Evolutionary conservation across 2,888 invertebrate species (phyloP), one percentile per base, ranked within the genome.

Genomic region (Aleiodes leptofemur): DNA sequence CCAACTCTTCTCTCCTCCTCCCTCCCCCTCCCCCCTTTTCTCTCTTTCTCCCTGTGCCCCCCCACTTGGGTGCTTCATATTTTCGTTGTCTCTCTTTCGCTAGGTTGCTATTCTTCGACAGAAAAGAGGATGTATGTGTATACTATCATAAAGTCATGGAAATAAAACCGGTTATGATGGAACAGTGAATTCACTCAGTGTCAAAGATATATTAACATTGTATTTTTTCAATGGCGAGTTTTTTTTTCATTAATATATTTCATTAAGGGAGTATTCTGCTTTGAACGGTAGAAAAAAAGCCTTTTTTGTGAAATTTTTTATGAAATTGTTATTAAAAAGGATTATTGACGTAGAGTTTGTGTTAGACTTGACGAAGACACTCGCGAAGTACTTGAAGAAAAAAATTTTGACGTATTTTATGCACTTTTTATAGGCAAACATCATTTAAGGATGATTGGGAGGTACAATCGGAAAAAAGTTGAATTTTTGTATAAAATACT

Each of bases 61-160:
- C 72, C 74, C 73, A 70, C 16, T 23, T 57, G 61, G 69, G 55
- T 51, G 50, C 70, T 69, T 72, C 75, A 59, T 74, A 71, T 72
- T 69, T 59, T 53, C 61, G 34, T 69, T 70, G 31, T 70, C 73
- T 51, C 57, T 78, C 78, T 78, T 81, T 78, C 76, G 80, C 74
- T 77, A 74, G 72, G 76, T 73, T 79, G 74, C 79, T 78, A 78
- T 78, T 79, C 76, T 77, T 76, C 75, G 76, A 77, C 79, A 72
- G 72, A 76, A 78, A 80, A 64, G 14, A 23, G 43, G 34, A 43
- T 55, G n/a, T n/a, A 11, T 64, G 56, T 43, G 56, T 38, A 79
- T 79, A 78, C 81, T 78, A 81, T 81, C 82, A 82, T 83, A 83
- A 82, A 82, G 82, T 82, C 80, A 80, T 77, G 82, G 78, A 81